Evolutionary conservation across 2,113 vertebrate genomes (phyloP), one percentile per base, ranked within the genome.

Genomic region (Papio anubis): DNA sequence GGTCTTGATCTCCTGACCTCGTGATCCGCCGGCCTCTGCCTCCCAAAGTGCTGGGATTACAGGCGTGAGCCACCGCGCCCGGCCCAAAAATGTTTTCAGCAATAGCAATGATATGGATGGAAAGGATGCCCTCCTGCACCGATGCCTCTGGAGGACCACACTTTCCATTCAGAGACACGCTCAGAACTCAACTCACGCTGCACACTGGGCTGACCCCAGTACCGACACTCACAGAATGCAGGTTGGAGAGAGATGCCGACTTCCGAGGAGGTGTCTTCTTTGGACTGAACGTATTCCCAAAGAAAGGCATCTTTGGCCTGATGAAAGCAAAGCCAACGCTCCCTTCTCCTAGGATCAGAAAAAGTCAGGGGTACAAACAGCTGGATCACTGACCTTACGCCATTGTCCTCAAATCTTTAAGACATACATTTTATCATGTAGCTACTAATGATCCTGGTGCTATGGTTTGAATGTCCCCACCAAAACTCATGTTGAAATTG

Each of bases 191-290:
- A 18, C 52, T 66, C 38, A 23, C 2, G 0, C n/a, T 5, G 20
- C 48, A 20, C n/a, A 7, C 64, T 5, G 0, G 13, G 61, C 52
- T 6, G 55, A 40, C 50, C 20, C 25, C 13, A 2, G 5, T 0
- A 0, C 32, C 0, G 3, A 70, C 5, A 98, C 99, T 99, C 97
- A 99, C 99, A 55, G 99, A 98, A 66, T 99, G 99, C 76, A 99
- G 99, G 96, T 99, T 99, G 97, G 99, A 99, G 64, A 99, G 99
- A 13, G 99, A 99, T 2, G 99, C 99, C 2, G 99, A 99, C 97
- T 99, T 99, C 59, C 99, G 99, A 8, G 99, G 99, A 2, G 99
- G 99, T 0, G 99, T 99, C 98, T 99, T 99, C 98, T 99, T 99
- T 0, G 99, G 99, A 97, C 99, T 99, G 97, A 99, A 99, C 0